Evolutionary conservation across 2,888 invertebrate genomes (phyloP), one percentile per base, ranked within the genome.

Genomic region (Andrena chrysosceles): DNA sequence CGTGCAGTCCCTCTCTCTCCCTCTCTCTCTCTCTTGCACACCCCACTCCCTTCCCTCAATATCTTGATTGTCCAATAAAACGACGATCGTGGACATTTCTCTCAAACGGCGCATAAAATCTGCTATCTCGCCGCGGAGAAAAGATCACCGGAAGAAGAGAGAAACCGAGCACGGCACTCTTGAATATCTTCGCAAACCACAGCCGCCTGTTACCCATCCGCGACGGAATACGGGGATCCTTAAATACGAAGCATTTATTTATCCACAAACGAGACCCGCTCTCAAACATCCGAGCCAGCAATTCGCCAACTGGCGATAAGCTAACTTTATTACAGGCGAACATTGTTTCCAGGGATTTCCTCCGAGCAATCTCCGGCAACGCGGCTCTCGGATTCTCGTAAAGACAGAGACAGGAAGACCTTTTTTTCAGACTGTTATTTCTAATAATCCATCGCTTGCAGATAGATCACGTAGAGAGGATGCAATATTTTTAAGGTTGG

Each of bases 71-170:
- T 71, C 81, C 81, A 81, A 81, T 81, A 81, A 81, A 81, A 68
- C 68, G 60, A 72, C 72, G 72, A 81, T 81, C 56, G 48, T 29
- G 71, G 63, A 72, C 73, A 81, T 81, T 81, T 81, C 81, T 81
- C 81, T 81, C 56, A 56, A 81, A 68, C 81, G 68, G 23, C 72
- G 68, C 49, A 68, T 72, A 72, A 81, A 81, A 68, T 81, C 81
- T 59, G 56, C 63, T 68, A 63, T 63, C 72, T 81, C 81, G 63
- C 4, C 81, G 31, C 48, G 72, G 35, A 62, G 54, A 56, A 71
- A 77, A 68, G 68, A 81, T 81, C 54, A 81, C 73, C 82, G 81
- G 81, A 81, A 81, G 82, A 81, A 72, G 81, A 72, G 71, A 81
- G 80, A 80, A 79, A 42, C 69, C 70, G 20, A 26, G 69, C 63